Evolutionary conservation across 2,113 vertebrate genomes (phyloP), one percentile per base, ranked within the genome.

Genomic region (Dermatemys mawii): DNA sequence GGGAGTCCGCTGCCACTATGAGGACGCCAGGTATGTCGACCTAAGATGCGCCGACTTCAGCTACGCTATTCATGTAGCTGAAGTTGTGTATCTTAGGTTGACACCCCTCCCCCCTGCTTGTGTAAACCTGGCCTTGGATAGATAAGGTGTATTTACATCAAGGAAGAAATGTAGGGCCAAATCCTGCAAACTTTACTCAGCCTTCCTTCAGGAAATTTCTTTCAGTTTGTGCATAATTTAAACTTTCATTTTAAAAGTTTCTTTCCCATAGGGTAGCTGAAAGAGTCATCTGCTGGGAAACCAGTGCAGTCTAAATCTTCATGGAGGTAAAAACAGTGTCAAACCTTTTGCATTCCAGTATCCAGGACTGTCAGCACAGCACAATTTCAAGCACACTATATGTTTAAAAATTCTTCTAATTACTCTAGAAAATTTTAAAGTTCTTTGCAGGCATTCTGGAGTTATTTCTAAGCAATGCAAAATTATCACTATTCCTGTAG

Each of bases 391-490:
- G 70, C 17, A 41, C 10, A 11, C 49, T 26, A 49, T 3, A 51
- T 2, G 41, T 8, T 11, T 22, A 38, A 21, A 16, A 35, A 16
- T 41, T 73, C n/a, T 73, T 73, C 35, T 41, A 73, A 44, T 41
- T 73, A 7, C 60, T 35, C 22, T 26, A 41, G 21, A 73, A 73
- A 73, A 70, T 22, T 6, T 0, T 2, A 54, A 95, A 90, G 96
- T 94, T 92, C 78, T 83, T 96, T 96, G 88, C 93, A 87, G 90
- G 92, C 94, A 96, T 81, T 86, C 86, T 90, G 85, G 86, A 95
- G 83, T 79, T 89, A 95, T 94, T 93, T 93, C 75, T 89, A 85
- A 90, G 87, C 60, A 82, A 29, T 22, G 44, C 7, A 90, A 86
- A 88, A 88, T 92, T 94, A 93, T 82, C 86, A 85, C 16, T 17